phyloP scores from a whole-genome alignment of 2,113 vertebrate genomes.

The Pachyramphus minor region DNA sequence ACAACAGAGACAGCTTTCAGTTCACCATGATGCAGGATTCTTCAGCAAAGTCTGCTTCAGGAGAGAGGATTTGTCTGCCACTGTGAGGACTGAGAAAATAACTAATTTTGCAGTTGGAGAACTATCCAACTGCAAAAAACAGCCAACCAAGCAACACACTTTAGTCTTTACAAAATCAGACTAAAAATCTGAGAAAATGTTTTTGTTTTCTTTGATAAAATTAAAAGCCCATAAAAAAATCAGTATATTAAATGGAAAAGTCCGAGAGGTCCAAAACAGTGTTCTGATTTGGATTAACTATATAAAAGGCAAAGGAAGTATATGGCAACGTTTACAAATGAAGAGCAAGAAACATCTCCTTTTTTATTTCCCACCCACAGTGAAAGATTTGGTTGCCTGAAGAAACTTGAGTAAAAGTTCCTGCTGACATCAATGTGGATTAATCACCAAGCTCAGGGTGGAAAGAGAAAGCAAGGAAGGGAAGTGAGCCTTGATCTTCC shows the following conservation, averaged over 20 bases:
- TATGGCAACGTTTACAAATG: neutral
- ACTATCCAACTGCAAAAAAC: neutral
- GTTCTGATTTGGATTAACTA: neutral
- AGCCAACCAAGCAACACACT: neutral
- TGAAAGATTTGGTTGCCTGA: neutral
- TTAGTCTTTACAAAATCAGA: neutral
- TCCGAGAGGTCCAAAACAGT: neutral
- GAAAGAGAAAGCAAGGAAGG: neutral
- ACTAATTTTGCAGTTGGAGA: neutral
- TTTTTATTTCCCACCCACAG: neutral
- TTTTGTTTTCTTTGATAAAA: neutral
- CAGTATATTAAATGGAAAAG: neutral
- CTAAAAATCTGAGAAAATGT: too few relatives aligned
- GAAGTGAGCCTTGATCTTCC: neutral
- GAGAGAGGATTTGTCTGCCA: neutral
- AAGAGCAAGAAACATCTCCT: neutral
- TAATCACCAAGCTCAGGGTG: neutral
- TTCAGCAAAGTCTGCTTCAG: neutral
- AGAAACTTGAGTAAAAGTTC: neutral
- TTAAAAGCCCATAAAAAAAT: neutral
- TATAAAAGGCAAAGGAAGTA: neutral
- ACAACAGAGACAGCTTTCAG: neutral
- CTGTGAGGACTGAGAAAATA: neutral
- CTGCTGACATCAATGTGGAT: rapidly evolving
- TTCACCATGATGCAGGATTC: neutral